These are phyloP conservation scores for Anticlea derivata DNA, from an alignment of 2,888 invertebrate genomes.

Conservation along the genomic window DNA sequence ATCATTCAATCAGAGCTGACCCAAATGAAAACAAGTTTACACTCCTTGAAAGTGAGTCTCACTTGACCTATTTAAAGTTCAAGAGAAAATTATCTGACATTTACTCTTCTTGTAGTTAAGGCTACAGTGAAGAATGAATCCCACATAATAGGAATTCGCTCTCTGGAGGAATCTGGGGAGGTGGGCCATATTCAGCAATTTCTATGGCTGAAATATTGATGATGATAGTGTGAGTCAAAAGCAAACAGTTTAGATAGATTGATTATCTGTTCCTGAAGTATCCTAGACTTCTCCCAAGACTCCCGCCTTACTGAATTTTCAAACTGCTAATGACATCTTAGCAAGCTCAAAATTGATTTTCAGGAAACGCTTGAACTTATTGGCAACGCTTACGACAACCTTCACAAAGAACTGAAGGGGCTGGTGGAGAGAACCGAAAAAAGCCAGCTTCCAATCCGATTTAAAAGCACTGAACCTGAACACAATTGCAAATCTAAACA, in stretches of 20 bases:
- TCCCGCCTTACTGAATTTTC: too few species aligned
- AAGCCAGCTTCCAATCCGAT: slow-evolving; percentile 1
- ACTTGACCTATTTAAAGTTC: neutral
- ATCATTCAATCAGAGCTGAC: slow-evolving; percentile 55
- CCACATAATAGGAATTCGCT: too few species aligned
- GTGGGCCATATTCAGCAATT: too few species aligned
- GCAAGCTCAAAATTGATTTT: slow-evolving; percentile 28
- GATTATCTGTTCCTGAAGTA: too few species aligned
- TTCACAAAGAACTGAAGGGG: slow-evolving; percentile 52
- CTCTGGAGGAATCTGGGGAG: too few species aligned
- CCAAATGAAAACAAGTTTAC: slow-evolving; percentile 57
- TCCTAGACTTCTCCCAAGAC: too few species aligned
- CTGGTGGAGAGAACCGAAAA: slow-evolving; percentile 33
- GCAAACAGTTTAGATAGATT: too few species aligned
- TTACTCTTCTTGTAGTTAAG: neutral
- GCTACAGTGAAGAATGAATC: too few species aligned
- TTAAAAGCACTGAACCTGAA: neutral
- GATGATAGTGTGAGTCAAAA: too few species aligned
- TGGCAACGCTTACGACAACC: slow-evolving; percentile 57
- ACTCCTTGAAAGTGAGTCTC: slow-evolving; percentile 55
- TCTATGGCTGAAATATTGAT: too few species aligned
- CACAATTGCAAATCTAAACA: slow-evolving; percentile 9
- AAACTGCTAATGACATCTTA: neutral
- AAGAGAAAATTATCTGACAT: neutral
- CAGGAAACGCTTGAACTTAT: slow-evolving; percentile 60